phyloP scores from a whole-genome alignment of 2,888 invertebrate species.

The Drosophila sordidula region DNA sequence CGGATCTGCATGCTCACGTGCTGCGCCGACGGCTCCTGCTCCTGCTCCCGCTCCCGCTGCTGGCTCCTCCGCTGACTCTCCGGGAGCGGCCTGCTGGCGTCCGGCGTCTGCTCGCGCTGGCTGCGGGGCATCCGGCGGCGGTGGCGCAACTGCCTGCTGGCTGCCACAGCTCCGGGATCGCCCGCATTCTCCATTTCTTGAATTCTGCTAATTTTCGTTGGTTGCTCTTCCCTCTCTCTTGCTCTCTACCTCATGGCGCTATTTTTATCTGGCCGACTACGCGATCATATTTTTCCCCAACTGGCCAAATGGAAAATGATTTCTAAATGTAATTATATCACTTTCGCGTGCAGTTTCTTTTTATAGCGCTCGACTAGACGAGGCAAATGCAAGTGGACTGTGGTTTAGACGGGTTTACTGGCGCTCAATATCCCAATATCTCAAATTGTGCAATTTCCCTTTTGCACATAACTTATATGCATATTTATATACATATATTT shows the following conservation, averaged over 20 bases:
- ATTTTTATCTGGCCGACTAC: conserved; percentile 52
- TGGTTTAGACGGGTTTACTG: background rate
- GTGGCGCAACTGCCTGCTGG: conserved; percentile 86
- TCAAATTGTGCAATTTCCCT: background rate
- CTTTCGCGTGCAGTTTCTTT: conserved; percentile 50
- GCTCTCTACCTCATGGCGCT: conserved; percentile 50
- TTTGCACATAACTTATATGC: background rate
- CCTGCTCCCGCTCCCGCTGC: conserved; percentile 50
- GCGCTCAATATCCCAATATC: background rate
- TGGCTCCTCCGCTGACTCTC: background rate
- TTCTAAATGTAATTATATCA: conserved; percentile 67
- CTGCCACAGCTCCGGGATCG: conserved; percentile 61
- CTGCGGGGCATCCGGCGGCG: conserved; percentile 87
- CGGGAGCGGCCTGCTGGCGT: conserved; percentile 51
- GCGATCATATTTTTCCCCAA: conserved; percentile 54
- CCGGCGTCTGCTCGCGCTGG: conserved; percentile 88
- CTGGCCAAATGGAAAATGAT: conserved; percentile 36
- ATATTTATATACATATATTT: conserved; percentile 13
- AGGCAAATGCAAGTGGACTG: background rate
- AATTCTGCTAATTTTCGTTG: conserved; percentile 9
- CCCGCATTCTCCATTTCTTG: conserved; percentile 50
- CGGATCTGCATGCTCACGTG: conserved; percentile 82
- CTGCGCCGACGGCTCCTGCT: conserved; percentile 62
- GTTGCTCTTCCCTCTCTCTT: no score
- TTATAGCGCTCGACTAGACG: conserved; percentile 16